Evolutionary conservation across 2,888 invertebrate species (phyloP), one percentile per base, ranked within the genome.

Genomic region (Drosophila pseudotakahashii): DNA sequence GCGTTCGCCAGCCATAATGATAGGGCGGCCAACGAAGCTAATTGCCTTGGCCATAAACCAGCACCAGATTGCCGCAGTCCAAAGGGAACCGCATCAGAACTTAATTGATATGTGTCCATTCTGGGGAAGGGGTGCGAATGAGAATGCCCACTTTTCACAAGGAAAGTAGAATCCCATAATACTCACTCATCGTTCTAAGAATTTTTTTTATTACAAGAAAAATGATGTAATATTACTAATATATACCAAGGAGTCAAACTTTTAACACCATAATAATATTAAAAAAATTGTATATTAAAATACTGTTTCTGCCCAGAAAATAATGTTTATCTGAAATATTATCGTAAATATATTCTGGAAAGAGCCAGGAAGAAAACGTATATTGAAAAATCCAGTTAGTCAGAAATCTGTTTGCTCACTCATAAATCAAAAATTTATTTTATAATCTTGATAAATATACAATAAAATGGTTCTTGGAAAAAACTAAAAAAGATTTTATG

Each of bases 1-100:
- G 54, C 42, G 73, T 50, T 50, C n/a, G 45, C 14, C 39, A 30
- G 73, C 73, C 71, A 63, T 71, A 71, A 71, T 71, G 55, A 71
- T 71, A 63, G 73, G 50, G 51, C 54, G 50, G 64, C 64, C 73
- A 36, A 41, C 50, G 44, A 50, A 63, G 51, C 73, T 71, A 71
- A 71, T 63, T 71, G 71, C 66, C 41, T 34, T 26, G 50, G 45
- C 68, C 39, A 68, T 70, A 55, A 59, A 70, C 26, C 53, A 63
- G 62, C 54, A 67, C 54, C 66, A 59, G 60, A 37, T 68, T 68
- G 59, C 71, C 19, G 26, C 45, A 39, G 37, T 37, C 60, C 44
- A 39, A 45, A 52, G 59, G 67, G 39, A 48, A 42, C 64, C 63
- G 36, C 44, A 37, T 34, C 63, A 44, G 42, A 45, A 67, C 66